These are phyloP conservation scores for Cheilosia vernalis DNA, from an alignment of 2,888 invertebrate genomes.

Conservation along the genomic window DNA sequence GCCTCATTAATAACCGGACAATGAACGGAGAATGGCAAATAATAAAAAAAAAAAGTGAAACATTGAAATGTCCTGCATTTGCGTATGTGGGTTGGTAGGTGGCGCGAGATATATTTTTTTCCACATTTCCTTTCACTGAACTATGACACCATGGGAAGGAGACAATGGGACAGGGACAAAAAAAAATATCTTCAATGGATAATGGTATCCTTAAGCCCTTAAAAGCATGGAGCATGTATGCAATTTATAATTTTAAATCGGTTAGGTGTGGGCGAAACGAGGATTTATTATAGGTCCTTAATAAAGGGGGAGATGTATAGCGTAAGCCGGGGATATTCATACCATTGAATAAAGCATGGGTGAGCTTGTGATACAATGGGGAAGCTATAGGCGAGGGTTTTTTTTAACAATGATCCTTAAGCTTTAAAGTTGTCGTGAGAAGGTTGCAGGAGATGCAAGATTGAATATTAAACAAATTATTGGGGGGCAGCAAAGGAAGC, in stretches of 20 bases:
- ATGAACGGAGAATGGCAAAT: slow-evolving; percentile 15
- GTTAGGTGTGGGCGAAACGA: slow-evolving; percentile 50
- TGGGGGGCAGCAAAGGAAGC: too few relatives aligned
- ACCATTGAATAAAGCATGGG: neutral
- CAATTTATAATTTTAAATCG: slow-evolving; percentile 69
- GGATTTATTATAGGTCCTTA: slow-evolving; percentile 57
- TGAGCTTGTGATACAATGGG: neutral
- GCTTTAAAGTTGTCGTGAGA: neutral
- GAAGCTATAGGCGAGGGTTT: neutral
- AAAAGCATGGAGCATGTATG: slow-evolving; percentile 55
- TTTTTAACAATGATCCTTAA: neutral
- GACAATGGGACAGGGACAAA: slow-evolving; percentile 16
- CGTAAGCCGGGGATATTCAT: slow-evolving; percentile 7
- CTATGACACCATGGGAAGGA: slow-evolving; percentile 44
- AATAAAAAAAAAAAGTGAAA: slow-evolving; percentile 5
- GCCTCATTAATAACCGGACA: slow-evolving; percentile 72
- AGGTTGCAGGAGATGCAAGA: neutral
- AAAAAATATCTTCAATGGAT: slow-evolving; percentile 28
- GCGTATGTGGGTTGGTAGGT: slow-evolving; percentile 25
- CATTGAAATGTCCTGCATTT: slow-evolving; percentile 39
- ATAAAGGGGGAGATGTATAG: slow-evolving; percentile 31
- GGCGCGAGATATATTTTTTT: slow-evolving; percentile 3
- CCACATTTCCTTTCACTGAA: neutral
- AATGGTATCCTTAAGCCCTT: slow-evolving; percentile 55
- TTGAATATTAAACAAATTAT: too few relatives aligned